Conservation (phyloP, 2,888 invertebrate species). For the Nemotelus nigrinus region DNA sequence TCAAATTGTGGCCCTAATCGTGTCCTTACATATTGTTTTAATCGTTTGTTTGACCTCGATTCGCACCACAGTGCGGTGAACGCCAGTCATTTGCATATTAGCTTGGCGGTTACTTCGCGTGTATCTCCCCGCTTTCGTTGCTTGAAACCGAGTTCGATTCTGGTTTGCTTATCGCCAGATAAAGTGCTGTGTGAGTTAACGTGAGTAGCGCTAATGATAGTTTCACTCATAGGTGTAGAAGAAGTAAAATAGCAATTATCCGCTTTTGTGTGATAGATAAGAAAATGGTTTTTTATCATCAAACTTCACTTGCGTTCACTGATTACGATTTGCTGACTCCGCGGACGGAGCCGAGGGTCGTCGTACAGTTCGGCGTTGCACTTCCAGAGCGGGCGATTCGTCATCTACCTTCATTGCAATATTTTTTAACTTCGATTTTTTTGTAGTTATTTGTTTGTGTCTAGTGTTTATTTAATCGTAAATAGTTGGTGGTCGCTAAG, state of each 20-base stretch:
- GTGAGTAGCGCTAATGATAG: conserved; percentile 18
- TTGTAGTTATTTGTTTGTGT: background rate
- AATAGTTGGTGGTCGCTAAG: background rate
- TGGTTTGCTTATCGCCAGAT: conserved; percentile 37
- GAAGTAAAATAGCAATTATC: conserved; percentile 4
- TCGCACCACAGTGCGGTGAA: background rate
- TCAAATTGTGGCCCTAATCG: too few relatives aligned
- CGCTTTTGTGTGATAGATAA: conserved; percentile 24
- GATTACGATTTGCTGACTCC: conserved; percentile 36
- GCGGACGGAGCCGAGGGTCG: background rate
- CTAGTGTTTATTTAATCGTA: background rate
- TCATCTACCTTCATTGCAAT: conserved; percentile 3
- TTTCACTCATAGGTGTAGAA: conserved; percentile 8
- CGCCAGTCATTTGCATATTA: background rate
- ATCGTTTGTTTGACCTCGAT: background rate
- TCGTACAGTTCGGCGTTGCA: background rate
- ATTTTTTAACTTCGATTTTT: background rate
- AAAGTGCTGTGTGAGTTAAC: conserved; percentile 26
- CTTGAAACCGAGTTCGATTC: conserved; percentile 2
- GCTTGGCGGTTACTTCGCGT: background rate
- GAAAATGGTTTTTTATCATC: conserved; percentile 32
- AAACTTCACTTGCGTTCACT: conserved; percentile 16
- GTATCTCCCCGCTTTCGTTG: background rate
- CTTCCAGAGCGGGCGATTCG: background rate
- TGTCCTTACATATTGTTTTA: too few relatives aligned